phyloP scores from a whole-genome alignment of 1,140 invertebrate species.

The Battus philenor region DNA sequence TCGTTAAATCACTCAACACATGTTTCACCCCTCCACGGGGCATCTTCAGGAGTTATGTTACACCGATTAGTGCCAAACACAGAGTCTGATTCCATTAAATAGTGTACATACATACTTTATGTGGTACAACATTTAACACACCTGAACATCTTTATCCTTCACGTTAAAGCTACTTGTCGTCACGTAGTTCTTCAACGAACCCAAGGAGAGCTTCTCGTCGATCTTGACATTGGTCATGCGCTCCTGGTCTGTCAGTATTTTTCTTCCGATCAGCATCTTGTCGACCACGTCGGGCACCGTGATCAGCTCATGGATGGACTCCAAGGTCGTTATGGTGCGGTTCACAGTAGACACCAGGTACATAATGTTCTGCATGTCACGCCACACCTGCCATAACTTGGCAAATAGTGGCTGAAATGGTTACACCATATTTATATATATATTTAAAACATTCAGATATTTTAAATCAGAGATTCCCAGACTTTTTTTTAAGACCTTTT shows the following conservation, averaged over 20 bases:
- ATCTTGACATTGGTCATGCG: conserved; percentile 32
- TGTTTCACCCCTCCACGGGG: too few relatives aligned
- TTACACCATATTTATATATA: too few relatives aligned
- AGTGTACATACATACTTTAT: too few relatives aligned
- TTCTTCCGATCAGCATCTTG: conserved; percentile 34
- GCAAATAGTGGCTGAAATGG: conserved; percentile 78
- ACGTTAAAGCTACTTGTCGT: conserved; percentile 21
- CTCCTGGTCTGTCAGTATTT: conserved; percentile 30
- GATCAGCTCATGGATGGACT: conserved; percentile 69
- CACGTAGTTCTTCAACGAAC: conserved; percentile 37
- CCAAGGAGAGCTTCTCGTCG: conserved; percentile 40
- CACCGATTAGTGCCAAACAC: too few relatives aligned
- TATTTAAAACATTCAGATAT: too few relatives aligned
- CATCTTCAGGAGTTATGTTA: too few relatives aligned
- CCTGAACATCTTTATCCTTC: conserved; percentile 59
- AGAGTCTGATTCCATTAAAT: too few relatives aligned
- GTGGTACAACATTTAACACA: too few relatives aligned
- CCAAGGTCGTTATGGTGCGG: conserved; percentile 73
- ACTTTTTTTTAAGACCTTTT: too few relatives aligned
- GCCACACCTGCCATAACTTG: conserved; percentile 79
- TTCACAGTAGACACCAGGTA: conserved; percentile 78
- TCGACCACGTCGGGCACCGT: conserved; percentile 39
- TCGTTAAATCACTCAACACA: too few relatives aligned
- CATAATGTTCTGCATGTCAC: conserved; percentile 78
- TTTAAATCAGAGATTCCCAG: too few relatives aligned